Evolutionary conservation across 2,888 invertebrate genomes (phyloP), one percentile per base, ranked within the genome.

Genomic region (Yponomeuta evonymella): DNA sequence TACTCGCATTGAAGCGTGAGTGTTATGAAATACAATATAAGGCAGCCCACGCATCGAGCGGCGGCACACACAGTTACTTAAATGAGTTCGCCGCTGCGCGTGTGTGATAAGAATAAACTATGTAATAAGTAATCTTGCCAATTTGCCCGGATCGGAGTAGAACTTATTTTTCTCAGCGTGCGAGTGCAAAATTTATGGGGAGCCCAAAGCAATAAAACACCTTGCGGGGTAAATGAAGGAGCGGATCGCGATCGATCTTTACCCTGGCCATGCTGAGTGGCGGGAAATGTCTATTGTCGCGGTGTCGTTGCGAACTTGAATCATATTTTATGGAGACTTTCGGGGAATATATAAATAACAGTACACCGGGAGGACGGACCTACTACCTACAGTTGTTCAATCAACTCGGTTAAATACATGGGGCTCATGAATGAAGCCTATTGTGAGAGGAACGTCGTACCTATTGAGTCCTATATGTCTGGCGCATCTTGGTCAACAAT

Each of bases 161-260:
- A 84, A 87, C 87, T 87, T 90, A 90, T 91, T 90, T 91, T 90
- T 90, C 87, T 86, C 86, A 81, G 85, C 86, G 89, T 89, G 84
- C 87, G 89, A 89, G 89, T 86, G 83, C 81, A 81, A 85, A 92
- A 92, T 91, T 91, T 91, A 91, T 89, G 91, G 82, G 87, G 87
- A 43, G 86, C 84, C 90, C 86, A 85, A 86, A 87, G 90, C 88
- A 91, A 91, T 91, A 91, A 92, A 92, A 90, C 90, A 91, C 90
- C 90, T 90, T 87, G 89, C 80, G 87, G 87, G 87, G 90, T 89
- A 90, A 90, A 91, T 91, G 91, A 90, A 91, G 89, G 90, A 87
- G 89, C 88, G 89, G 90, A 90, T 90, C 89, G 90, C 88, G 87
- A 90, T 90, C 89, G 90, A 90, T 91, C 90, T 90, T 88, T 89